Evolutionary conservation across 35 echinoderm and acorn worm species (phyloP), one percentile per base, ranked within the genome.

Genomic region (Ophiothrix spiculata): DNA sequence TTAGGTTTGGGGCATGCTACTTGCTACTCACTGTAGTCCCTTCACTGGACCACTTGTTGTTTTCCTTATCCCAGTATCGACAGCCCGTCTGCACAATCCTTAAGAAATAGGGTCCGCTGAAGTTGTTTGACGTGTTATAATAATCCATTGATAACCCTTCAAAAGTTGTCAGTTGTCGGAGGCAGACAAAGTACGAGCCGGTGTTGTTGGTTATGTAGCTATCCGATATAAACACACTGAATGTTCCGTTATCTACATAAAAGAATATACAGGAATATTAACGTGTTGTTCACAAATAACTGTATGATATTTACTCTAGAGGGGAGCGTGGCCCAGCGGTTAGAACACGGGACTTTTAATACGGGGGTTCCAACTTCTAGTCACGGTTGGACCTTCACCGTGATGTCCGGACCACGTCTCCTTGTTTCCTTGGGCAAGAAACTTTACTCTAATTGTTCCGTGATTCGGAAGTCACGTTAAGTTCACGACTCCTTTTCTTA

Each of bases 171-270:
- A 60, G 1, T 38, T 1, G 31, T 64, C 81, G 14, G 12, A 84
- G 32, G 33, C 81, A 54, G 2, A 84, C 28, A 56, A 36, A 84
- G 40, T 84, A 84, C 42, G 37, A 16, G 19, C 81, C 81, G 12
- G 81, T 84, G 32, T 64, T 60, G 54, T 84, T 84, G 31, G 42
- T 31, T 31, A 84, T 64, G 81, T 84, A 84, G 1, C 1, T 25
- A 69, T 69, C 60, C 10, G 46, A 19, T 23, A 64, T 13, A 37
- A 64, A 64, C 2, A 84, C 4, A 35, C 35, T 37, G 34, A 64
- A 35, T 32, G 40, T 63, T 23, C 69, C 54, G 13, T 28, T 37
- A 35, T 32, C 34, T 1, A 35, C 42, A 84, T 63, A 25, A 14
- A 56, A 31, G 34, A 37, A 39, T 19, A 39, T 36, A 39, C 38